phyloP scores from a whole-genome alignment of 2,797 vertebrate genomes.

The Petrocephalus sullivani region DNA sequence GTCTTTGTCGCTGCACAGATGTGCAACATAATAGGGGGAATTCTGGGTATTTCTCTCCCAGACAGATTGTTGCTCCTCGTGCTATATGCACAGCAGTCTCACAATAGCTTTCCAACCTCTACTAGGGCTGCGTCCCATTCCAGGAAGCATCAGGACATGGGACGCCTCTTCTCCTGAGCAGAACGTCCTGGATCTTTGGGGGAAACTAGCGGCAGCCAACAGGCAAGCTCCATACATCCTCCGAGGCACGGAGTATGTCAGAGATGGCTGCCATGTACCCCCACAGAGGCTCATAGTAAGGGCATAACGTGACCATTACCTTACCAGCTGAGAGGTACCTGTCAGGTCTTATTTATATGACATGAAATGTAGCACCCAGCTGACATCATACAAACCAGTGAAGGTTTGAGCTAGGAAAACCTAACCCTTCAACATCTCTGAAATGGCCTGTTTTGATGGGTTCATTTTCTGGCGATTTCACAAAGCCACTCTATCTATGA shows the following conservation, averaged over 20 bases:
- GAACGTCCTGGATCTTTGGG: background rate
- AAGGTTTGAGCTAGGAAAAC: background rate
- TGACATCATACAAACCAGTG: background rate
- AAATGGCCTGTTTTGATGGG: background rate
- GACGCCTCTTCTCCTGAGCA: background rate
- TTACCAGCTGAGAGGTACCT: background rate
- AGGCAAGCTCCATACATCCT: background rate
- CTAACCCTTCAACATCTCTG: background rate
- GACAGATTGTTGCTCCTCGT: background rate
- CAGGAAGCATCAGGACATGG: background rate
- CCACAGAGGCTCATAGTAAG: background rate
- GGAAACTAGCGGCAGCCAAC: background rate
- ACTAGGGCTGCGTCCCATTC: background rate
- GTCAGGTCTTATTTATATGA: background rate
- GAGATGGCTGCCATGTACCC: background rate
- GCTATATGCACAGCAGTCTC: background rate
- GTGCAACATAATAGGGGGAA: background rate
- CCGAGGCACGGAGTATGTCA: background rate
- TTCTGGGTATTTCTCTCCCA: background rate
- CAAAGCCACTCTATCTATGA: background rate
- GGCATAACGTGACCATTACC: background rate
- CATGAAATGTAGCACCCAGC: background rate
- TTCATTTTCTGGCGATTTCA: background rate
- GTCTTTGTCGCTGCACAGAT: background rate
- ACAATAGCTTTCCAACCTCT: background rate